phyloP scores from a whole-genome alignment of 2,113 vertebrate genomes.

The Aix galericulata region DNA sequence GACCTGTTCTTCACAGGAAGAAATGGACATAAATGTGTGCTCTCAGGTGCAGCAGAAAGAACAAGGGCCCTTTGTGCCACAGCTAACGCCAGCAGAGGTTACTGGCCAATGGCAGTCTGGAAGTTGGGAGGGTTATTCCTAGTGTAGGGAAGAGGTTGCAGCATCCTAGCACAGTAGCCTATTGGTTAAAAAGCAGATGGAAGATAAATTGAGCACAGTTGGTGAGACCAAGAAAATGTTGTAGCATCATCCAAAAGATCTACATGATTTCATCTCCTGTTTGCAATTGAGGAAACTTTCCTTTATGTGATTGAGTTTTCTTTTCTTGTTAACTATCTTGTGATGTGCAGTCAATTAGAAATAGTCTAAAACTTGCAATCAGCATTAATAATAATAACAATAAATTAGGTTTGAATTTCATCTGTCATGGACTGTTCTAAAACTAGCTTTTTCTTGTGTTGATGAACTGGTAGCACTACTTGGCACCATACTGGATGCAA shows the following conservation, averaged over 20 bases:
- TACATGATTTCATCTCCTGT: background rate
- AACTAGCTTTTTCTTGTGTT: background rate
- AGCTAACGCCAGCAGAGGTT: background rate
- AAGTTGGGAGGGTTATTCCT: background rate
- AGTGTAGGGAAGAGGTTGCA: background rate
- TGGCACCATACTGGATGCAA: background rate
- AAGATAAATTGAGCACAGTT: background rate
- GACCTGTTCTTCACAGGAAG: background rate
- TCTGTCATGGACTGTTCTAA: background rate
- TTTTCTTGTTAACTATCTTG: background rate
- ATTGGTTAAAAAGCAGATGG: background rate
- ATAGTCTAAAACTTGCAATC: background rate
- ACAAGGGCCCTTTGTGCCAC: background rate
- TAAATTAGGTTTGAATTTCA: background rate
- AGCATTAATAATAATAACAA: background rate
- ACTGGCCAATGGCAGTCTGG: background rate
- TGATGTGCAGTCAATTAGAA: background rate
- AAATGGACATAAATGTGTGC: background rate
- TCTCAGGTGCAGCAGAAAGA: background rate
- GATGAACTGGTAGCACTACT: background rate
- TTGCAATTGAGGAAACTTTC: background rate
- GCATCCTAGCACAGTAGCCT: accelerated
- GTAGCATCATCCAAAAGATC: background rate
- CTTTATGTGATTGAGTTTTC: background rate
- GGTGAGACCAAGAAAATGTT: background rate